These are phyloP conservation scores for Malurus elegans DNA, from an alignment of 2,113 vertebrate species.

Conservation along the genomic window DNA sequence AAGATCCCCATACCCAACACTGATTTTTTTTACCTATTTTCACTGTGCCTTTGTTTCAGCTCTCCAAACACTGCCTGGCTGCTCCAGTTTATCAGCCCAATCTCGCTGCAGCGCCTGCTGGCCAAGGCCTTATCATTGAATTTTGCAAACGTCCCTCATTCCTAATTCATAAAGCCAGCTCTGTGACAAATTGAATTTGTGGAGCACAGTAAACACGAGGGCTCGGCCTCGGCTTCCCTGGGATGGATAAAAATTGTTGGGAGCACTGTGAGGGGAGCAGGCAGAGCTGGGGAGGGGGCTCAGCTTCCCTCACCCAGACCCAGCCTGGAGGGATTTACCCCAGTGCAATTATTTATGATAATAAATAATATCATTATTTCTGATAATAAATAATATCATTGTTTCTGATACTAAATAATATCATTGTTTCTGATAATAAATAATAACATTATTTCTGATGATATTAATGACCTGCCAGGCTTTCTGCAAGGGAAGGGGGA, in stretches of 20 bases:
- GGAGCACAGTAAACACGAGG: constrained; percentile 56
- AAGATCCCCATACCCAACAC: rapidly evolving
- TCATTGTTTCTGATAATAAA: no score
- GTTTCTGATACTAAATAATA: neutral
- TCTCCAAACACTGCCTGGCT: neutral
- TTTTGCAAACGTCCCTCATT: constrained; percentile 29
- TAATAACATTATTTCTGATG: neutral
- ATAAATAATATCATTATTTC: no score
- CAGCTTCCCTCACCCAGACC: neutral
- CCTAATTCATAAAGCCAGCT: constrained; percentile 56
- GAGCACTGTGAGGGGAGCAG: constrained; percentile 17
- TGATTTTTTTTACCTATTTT: neutral
- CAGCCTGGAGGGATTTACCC: neutral
- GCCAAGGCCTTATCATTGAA: constrained; percentile 22
- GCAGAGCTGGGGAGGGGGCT: neutral
- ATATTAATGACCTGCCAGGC: neutral
- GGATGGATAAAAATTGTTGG: constrained; percentile 40
- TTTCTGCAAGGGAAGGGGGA: neutral
- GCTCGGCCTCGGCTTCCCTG: neutral
- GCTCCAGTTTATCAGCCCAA: neutral
- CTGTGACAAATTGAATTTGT: constrained; percentile 69
- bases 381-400: no score
- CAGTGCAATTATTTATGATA: neutral
- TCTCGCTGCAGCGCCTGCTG: neutral
- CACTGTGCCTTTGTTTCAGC: neutral